phyloP scores from a whole-genome alignment of 2,113 vertebrate genomes.

The Mystacornis crossleyi region DNA sequence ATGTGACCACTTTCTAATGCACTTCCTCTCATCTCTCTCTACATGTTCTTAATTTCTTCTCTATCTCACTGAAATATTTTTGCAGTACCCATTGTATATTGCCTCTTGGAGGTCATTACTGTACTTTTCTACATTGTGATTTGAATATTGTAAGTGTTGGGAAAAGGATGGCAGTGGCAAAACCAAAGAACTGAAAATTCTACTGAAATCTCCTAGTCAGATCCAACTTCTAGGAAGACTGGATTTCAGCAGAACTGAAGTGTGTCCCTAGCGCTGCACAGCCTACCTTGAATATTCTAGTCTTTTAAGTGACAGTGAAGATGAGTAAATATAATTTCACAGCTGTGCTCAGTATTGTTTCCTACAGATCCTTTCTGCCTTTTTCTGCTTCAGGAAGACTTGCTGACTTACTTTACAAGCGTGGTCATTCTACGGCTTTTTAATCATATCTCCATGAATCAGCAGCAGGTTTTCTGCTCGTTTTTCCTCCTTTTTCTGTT shows the following conservation, averaged over 20 bases:
- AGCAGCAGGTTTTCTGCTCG: background rate
- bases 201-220: background rate
- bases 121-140: background rate
- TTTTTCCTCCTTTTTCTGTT: background rate
- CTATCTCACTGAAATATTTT: background rate
- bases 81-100: fast-evolving
- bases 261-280: background rate
- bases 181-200: background rate
- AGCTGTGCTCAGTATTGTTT: background rate
- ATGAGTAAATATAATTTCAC: background rate
- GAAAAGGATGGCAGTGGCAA: background rate
- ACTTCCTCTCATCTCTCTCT: background rate
- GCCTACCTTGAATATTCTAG: background rate
- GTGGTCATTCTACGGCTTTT: background rate
- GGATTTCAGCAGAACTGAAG: background rate
- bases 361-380: background rate
- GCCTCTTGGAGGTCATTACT: background rate
- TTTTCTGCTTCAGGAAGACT: background rate
- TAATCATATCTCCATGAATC: background rate
- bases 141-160: background rate
- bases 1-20: background rate
- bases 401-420: background rate
- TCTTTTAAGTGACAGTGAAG: background rate
- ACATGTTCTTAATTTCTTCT: background rate
- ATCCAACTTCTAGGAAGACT: background rate